Evolutionary conservation across 1,140 invertebrate species (phyloP), one percentile per base, ranked within the genome.

Genomic region (Mya arenaria): DNA sequence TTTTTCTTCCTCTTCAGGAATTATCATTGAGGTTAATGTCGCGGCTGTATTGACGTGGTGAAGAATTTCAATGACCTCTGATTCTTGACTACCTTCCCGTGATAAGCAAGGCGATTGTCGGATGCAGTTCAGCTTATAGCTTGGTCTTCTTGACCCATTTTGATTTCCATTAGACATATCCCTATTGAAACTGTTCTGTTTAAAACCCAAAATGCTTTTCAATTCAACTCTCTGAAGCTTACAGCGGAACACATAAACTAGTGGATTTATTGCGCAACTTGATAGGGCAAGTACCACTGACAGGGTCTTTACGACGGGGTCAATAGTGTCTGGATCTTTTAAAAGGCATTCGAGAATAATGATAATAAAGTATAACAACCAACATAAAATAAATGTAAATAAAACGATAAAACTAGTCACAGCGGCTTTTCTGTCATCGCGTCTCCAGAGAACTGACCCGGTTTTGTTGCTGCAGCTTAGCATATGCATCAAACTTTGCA

Each of bases 211-310:
- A 55, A 89, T 85, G n/a, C 72, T 55, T 39, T 73, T 83, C 0
- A 91, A 69, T 69, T 90, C 87, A 32, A 86, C 81, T 30, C 93
- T 91, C 4, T 93, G 92, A 39, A 92, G 89, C 75, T 93, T 93
- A 79, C 93, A 94, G 15, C 94, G 90, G 86, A 94, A 95, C 30
- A 94, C 94, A 88, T 95, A 95, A 23, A 95, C 94, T 68, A 94
- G 91, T 2, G 94, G 94, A 86, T 94, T 94, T 65, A 94, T 79
- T 1, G 92, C 89, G 69, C 91, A 93, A 78, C 90, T 90, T 44
- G 89, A 85, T 80, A 93, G 89, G 17, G 92, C 92, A 52, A 90
- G 71, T 2, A 88, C 81, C 79, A 91, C 89, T 41, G 90, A 90
- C 4, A 89, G 44, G 15, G 82, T 83, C 79, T 87, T 84, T 28